Evolutionary conservation across 2,113 vertebrate genomes (phyloP).

Genomic region (Indicator maculatus): DNA sequence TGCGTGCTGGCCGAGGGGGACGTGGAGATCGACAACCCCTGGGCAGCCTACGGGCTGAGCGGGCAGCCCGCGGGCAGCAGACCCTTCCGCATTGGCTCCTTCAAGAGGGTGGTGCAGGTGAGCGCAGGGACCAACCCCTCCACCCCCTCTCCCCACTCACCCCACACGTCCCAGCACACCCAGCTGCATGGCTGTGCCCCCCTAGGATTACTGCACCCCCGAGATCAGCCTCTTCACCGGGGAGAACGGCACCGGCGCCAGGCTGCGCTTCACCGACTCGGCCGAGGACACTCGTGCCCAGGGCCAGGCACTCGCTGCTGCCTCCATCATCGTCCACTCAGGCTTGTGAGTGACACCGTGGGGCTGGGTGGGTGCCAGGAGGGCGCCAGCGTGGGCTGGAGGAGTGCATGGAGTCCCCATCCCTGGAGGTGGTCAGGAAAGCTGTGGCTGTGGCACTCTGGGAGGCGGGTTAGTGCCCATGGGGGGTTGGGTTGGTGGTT

Average conservation of each 20-base stretch:
- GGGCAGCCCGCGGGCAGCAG: background rate
- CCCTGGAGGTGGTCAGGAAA: too few species aligned
- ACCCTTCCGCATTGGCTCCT: slow-evolving; percentile 83
- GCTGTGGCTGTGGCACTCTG: too few species aligned
- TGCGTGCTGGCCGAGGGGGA: slow-evolving; percentile 89
- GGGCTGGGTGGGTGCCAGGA: background rate
- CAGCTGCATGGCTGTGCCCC: background rate
- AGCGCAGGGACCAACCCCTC: background rate
- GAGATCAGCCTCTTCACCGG: slow-evolving; percentile 88
- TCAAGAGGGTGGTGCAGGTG: slow-evolving; percentile 87
- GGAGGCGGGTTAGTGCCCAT: too few species aligned
- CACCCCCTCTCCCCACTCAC: rapidly evolving
- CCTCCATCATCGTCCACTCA: slow-evolving; percentile 88
- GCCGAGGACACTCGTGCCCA: slow-evolving; percentile 81
- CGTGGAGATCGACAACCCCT: slow-evolving; percentile 80
- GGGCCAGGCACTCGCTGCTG: slow-evolving; percentile 83
- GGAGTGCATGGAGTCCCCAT: too few species aligned
- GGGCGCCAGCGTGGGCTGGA: background rate
- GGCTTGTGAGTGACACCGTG: slow-evolving; percentile 84
- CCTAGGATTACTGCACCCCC: slow-evolving; percentile 87
- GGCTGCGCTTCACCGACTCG: slow-evolving; percentile 80
- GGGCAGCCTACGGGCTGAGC: slow-evolving; percentile 38
- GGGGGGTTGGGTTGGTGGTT: too few species aligned
- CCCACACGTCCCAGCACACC: background rate
- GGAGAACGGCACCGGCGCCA: slow-evolving; percentile 86